Evolutionary conservation across 2,888 invertebrate species (phyloP), one percentile per base, ranked within the genome.

Genomic region (Acleris holmiana): DNA sequence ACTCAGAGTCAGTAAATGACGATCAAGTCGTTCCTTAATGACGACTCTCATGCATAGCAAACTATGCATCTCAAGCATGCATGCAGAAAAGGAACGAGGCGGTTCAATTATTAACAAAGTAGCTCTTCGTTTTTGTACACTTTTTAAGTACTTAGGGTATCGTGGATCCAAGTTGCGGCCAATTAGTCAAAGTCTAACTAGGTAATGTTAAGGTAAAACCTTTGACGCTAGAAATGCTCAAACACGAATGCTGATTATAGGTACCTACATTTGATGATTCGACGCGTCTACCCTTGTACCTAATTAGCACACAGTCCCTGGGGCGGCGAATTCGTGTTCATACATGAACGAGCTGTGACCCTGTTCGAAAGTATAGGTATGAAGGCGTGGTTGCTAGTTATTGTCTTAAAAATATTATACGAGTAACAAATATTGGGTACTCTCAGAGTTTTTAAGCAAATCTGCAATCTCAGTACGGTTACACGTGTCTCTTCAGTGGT

Each of bases 231-330:
- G 18, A 18, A 47, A 10, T 47, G 18, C 47, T 18, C 18, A 8
- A 47, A 47, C 18, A 47, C 47, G 40, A n/a, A 35, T 10, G n/a
- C 41, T n/a, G 21, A 5, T 63, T 54, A 48, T 59, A 48, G n/a
- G n/a, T n/a, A n/a, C n/a, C n/a, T 21, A 21, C 41, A 54, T 58
- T 47, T 65, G 58, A 58, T 46, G 49, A 23, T 49, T 54, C 6
- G 21, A 44, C 44, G 46, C 29, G 25, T 48, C 63, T 56, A 67
- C 67, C 35, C 69, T 67, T 68, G 69, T 69, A 69, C 51, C 69
- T 73, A 73, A 76, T 75, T 74, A 76, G 69, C 68, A 71, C 69
- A 69, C 66, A 66, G 70, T 69, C 75, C 73, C 73, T 64, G 56
- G 67, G 67, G 67, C 59, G 46, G 62, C 61, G 68, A 57, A 58